Evolutionary conservation across 2,888 invertebrate species (phyloP).

Genomic region (Lasioglossum calceatum): DNA sequence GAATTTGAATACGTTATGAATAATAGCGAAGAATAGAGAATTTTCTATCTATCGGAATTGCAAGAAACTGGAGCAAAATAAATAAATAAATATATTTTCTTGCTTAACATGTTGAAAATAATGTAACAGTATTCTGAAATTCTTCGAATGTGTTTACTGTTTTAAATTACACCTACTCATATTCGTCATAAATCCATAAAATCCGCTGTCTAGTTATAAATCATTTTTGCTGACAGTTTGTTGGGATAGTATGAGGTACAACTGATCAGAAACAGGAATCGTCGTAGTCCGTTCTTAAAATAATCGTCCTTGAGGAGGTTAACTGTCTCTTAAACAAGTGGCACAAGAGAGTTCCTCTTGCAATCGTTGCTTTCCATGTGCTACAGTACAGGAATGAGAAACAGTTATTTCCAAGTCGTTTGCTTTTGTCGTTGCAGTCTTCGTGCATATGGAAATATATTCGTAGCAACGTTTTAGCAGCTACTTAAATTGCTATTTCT

Average conservation of each 20-base stretch:
- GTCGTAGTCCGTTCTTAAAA: neutral
- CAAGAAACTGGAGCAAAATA: too few species aligned
- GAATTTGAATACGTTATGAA: too few species aligned
- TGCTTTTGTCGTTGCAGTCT: neutral
- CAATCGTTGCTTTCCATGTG: conserved; percentile 5
- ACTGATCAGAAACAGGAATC: neutral
- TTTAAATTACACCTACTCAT: too few species aligned
- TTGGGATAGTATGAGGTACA: neutral
- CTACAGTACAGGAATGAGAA: neutral
- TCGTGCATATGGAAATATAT: neutral
- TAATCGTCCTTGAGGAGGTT: conserved; percentile 13
- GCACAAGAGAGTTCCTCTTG: conserved; percentile 11
- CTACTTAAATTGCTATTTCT: neutral
- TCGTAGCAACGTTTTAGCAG: neutral
- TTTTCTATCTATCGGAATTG: too few species aligned
- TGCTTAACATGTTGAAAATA: too few species aligned
- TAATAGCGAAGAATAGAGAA: too few species aligned
- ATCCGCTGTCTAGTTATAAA: too few species aligned
- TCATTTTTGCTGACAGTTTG: neutral
- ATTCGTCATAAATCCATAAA: too few species aligned
- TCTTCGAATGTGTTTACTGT: too few species aligned
- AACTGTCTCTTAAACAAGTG: conserved; percentile 5
- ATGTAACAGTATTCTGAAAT: too few species aligned
- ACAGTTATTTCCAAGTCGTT: neutral
- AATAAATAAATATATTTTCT: too few species aligned